These are phyloP conservation scores for Drosophila neonasuta DNA, from an alignment of 2,888 invertebrate species.

Conservation along the genomic window DNA sequence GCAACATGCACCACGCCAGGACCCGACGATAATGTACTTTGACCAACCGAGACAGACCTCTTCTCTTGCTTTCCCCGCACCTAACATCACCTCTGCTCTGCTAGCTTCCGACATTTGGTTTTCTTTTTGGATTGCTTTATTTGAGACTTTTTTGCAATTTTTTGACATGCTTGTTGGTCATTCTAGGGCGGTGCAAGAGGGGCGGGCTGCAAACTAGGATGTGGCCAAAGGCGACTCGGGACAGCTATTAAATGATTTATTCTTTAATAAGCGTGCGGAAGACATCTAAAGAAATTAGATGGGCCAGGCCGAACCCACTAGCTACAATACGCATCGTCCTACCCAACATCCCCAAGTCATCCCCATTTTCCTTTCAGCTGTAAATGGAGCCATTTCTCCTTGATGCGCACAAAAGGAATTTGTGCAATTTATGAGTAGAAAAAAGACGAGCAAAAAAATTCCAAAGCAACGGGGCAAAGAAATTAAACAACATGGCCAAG, in stretches of 20 bases:
- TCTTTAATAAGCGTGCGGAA: slow-evolving; percentile 72
- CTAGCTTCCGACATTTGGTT: slow-evolving; percentile 24
- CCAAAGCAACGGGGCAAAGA: slow-evolving; percentile 61
- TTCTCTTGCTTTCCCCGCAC: background rate
- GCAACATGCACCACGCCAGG: slow-evolving; percentile 59
- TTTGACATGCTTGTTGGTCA: slow-evolving; percentile 61
- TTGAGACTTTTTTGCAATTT: slow-evolving; percentile 32
- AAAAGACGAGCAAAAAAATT: slow-evolving; percentile 49
- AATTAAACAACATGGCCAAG: slow-evolving; percentile 67
- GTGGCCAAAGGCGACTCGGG: background rate
- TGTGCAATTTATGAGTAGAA: slow-evolving; percentile 71
- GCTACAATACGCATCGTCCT: background rate
- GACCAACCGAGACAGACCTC: slow-evolving; percentile 41
- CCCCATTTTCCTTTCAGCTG: background rate
- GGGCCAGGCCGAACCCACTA: slow-evolving; percentile 33
- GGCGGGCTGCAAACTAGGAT: background rate
- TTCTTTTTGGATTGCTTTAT: slow-evolving; percentile 21
- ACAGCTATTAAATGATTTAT: slow-evolving; percentile 69
- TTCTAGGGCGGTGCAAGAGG: slow-evolving; percentile 11
- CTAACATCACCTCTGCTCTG: slow-evolving; percentile 9
- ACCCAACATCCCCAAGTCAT: background rate
- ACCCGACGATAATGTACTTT: slow-evolving; percentile 71
- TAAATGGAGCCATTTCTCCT: slow-evolving; percentile 36
- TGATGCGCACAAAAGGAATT: slow-evolving; percentile 70
- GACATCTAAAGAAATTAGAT: slow-evolving; percentile 74